Percentiles rank a stretch among this genome's conserved stretches.
Conservation (phyloP, 2,113 vertebrate genomes). For the Chinchilla lanigera region DNA sequence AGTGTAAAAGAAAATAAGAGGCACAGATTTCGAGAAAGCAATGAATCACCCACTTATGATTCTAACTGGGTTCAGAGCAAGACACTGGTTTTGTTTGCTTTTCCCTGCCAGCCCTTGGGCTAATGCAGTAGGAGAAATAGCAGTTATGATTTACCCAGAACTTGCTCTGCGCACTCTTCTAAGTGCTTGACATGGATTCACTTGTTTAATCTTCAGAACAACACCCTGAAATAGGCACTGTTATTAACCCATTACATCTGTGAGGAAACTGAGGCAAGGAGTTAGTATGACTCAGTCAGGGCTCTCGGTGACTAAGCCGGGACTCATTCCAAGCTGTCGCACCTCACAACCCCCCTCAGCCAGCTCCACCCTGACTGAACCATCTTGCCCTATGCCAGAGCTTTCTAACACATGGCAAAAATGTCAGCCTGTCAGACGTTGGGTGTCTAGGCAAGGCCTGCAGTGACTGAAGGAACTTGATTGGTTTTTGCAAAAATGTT, state of each 20-base stretch:
- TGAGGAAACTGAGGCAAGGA: conserved; percentile 41
- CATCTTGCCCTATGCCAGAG: neutral
- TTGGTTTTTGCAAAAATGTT: neutral
- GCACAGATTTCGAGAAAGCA: neutral
- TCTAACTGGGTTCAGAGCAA: neutral
- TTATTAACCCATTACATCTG: neutral
- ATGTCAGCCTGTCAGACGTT: neutral
- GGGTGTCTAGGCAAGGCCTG: neutral
- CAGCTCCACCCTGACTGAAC: neutral
- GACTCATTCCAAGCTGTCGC: neutral
- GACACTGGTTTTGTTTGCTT: neutral
- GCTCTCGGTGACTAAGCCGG: neutral
- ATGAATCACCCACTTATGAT: neutral
- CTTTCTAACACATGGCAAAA: neutral
- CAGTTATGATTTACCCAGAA: neutral
- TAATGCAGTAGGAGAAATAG: neutral
- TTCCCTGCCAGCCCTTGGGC: neutral
- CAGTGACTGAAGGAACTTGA: neutral
- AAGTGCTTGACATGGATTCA: neutral
- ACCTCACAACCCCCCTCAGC: neutral
- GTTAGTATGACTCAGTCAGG: neutral
- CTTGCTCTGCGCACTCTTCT: neutral
- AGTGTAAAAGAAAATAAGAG: neutral
- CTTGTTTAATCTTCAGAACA: conserved; percentile 2
- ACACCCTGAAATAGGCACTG: neutral